phyloP scores from a whole-genome alignment of 2,113 vertebrate genomes.

The Equus przewalskii region DNA sequence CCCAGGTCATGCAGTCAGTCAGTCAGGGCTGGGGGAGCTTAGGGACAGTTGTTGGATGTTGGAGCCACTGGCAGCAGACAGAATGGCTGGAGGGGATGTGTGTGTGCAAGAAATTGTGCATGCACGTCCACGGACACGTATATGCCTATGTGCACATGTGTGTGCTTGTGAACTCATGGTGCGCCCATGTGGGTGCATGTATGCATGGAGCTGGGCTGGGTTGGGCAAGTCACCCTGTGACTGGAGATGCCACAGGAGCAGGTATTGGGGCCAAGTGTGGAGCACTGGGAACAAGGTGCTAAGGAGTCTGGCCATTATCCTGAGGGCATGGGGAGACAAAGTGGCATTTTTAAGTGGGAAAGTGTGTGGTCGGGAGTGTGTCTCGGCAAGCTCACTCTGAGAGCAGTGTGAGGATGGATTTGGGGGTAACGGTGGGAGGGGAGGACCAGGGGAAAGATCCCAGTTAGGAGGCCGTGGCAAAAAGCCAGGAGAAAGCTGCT shows the following conservation, averaged over 20 bases:
- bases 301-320: not conserved
- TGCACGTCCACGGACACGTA: accelerated
- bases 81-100: not conserved
- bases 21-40: accelerated
- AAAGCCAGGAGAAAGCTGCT: not conserved
- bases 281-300: accelerated
- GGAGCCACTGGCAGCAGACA: not conserved
- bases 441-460: not conserved
- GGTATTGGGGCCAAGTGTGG: not conserved
- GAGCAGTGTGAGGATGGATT: not conserved
- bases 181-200: not conserved
- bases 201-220: not conserved
- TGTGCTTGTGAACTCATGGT: too few species aligned
- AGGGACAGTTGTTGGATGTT: not conserved
- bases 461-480: not conserved
- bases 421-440: not conserved
- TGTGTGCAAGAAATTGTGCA: not conserved
- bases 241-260: not conserved
- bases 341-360: not conserved
- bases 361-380: too few species aligned
- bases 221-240: not conserved
- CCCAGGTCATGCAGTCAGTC: accelerated
- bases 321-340: not conserved
- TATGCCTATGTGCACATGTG: not conserved
- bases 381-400: not conserved